Evolutionary conservation across 1,140 invertebrate genomes (phyloP).

Genomic region (Tyrophagus putrescentiae): DNA sequence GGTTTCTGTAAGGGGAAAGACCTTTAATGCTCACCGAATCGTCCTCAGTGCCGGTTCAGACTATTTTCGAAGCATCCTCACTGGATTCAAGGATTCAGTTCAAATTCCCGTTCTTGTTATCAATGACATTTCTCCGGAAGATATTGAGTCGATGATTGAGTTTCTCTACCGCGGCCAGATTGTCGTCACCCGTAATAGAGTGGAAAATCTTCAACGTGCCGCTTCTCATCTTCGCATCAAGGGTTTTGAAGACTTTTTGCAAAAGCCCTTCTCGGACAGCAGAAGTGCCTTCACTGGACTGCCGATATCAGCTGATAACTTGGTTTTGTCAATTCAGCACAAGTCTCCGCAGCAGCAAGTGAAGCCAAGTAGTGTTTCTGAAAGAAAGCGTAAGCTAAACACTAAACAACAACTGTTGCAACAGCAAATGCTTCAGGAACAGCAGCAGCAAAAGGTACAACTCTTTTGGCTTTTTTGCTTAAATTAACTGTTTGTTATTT

Average conservation of each 20-base stretch:
- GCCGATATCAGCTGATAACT: too few relatives aligned
- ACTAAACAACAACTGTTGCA: too few relatives aligned
- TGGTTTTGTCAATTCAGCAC: too few relatives aligned
- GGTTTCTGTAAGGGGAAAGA: neutral
- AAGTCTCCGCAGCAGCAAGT: too few relatives aligned
- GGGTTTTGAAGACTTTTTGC: neutral
- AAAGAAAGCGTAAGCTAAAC: too few relatives aligned
- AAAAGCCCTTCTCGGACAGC: neutral
- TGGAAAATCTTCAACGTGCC: conserved; percentile 34
- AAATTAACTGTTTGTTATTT: too few relatives aligned
- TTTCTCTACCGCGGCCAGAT: conserved; percentile 34
- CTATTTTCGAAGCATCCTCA: conserved; percentile 38
- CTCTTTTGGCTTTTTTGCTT: too few relatives aligned
- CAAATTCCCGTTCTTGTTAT: conserved; percentile 31
- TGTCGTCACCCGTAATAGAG: neutral
- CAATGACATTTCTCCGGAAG: conserved; percentile 35
- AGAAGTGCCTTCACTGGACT: too few relatives aligned
- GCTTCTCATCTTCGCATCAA: neutral
- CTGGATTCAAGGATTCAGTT: conserved; percentile 30
- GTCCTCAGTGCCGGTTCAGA: conserved; percentile 35
- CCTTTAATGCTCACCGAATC: conserved; percentile 34
- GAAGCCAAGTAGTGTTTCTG: too few relatives aligned
- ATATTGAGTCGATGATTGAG: conserved; percentile 32
- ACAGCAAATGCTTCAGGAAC: too few relatives aligned
- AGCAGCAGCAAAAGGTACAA: too few relatives aligned